A percentile compares a stretch with the other conserved stretches of the same genome.
Evolutionary conservation across 1,140 invertebrate genomes (phyloP).

Genomic region (Drosophila neocordata): DNA sequence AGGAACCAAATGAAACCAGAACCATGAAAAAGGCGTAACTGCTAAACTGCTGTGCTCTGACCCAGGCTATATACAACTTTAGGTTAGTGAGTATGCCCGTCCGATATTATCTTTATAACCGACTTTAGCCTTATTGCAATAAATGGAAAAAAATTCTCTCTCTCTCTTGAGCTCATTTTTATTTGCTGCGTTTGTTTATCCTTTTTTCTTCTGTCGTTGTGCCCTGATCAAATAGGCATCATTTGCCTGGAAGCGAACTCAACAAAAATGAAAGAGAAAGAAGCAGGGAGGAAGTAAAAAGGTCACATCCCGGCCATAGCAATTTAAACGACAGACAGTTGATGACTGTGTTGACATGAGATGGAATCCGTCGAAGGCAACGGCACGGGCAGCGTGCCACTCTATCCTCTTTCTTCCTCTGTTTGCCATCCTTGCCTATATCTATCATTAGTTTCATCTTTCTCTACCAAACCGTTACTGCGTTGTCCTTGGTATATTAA

Average conservation of each 20-base stretch:
- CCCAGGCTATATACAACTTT: slow-evolving; percentile 64
- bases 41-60: slow-evolving; percentile 67
- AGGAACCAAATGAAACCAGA: slow-evolving; percentile 34
- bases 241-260: slow-evolving; percentile 67
- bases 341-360: slow-evolving; percentile 76
- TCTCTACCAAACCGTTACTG: not conserved
- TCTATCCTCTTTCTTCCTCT: slow-evolving; percentile 36
- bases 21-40: slow-evolving; percentile 59
- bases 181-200: slow-evolving; percentile 40
- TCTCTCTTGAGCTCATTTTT: slow-evolving; percentile 7
- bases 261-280: slow-evolving; percentile 50
- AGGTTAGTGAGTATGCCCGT: slow-evolving; percentile 65
- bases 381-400: slow-evolving; percentile 34
- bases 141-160: slow-evolving; percentile 16
- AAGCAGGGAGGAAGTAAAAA: slow-evolving; percentile 36
- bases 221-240: slow-evolving; percentile 78
- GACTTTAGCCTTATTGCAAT: slow-evolving; percentile 44
- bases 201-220: slow-evolving; percentile 12
- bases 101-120: slow-evolving; percentile 41
- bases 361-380: not conserved
- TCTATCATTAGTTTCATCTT: not conserved
- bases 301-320: slow-evolving; percentile 57
- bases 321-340: slow-evolving; percentile 76
- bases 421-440: slow-evolving; percentile 2
- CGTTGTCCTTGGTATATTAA: slow-evolving; percentile 52